phyloP scores from a whole-genome alignment of 2,888 invertebrate species.

The Rugalucina vietnamica region DNA sequence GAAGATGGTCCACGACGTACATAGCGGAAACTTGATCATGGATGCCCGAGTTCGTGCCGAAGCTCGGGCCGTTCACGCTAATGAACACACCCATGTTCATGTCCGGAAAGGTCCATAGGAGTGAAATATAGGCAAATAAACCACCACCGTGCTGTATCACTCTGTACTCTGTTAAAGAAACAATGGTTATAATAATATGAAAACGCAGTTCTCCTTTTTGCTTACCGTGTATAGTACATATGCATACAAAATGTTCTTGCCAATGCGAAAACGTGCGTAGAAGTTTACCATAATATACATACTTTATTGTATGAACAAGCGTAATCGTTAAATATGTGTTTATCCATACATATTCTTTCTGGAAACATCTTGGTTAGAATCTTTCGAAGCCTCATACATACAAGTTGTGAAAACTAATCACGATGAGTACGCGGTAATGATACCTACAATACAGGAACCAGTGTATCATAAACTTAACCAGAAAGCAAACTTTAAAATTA shows the following conservation, averaged over 20 bases:
- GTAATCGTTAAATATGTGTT: no score
- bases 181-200: no score
- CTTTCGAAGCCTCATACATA: no score
- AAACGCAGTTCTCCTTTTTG: no score
- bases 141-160: constrained; percentile 43
- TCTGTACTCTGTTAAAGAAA: not conserved
- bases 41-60: not conserved
- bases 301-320: not conserved
- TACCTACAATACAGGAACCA: no score
- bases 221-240: not conserved
- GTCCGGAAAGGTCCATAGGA: constrained; percentile 41
- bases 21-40: not conserved
- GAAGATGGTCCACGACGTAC: not conserved
- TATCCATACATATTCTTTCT: no score
- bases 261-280: not conserved
- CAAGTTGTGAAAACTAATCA: no score
- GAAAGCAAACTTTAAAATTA: no score
- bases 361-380: no score
- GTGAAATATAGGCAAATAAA: constrained; percentile 38
- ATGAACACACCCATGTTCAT: constrained; percentile 38
- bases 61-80: constrained; percentile 46
- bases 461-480: no score
- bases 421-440: no score
- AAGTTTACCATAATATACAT: not conserved
- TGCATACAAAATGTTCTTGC: not conserved